Conservation (phyloP, 2,888 invertebrate species). For the Apotomis capreana region DNA sequence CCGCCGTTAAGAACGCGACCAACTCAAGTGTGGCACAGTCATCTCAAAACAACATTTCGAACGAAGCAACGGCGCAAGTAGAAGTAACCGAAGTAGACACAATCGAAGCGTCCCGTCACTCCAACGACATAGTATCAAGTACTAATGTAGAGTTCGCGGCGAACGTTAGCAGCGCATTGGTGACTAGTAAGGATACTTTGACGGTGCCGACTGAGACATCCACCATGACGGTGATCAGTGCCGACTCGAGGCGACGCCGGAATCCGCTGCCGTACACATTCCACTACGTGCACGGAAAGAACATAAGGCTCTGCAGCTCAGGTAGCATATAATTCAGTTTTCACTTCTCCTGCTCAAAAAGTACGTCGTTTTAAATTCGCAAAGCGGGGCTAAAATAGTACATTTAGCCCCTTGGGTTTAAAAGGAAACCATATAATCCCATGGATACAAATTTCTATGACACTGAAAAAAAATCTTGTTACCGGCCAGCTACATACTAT, state of each 20-base stretch:
- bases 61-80: slow-evolving; percentile 21
- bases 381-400: too few relatives aligned
- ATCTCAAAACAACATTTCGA: slow-evolving; percentile 45
- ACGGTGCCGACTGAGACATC: slow-evolving; percentile 38
- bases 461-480: too few relatives aligned
- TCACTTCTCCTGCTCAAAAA: too few relatives aligned
- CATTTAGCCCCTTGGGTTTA: too few relatives aligned
- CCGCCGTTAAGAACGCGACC: slow-evolving; percentile 22
- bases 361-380: too few relatives aligned
- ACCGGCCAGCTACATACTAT: too few relatives aligned
- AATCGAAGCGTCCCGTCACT: slow-evolving; percentile 19
- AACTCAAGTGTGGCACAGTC: slow-evolving; percentile 82
- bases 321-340: slow-evolving; percentile 50
- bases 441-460: too few relatives aligned
- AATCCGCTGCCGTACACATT: slow-evolving; percentile 85
- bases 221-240: slow-evolving; percentile 43
- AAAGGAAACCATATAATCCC: too few relatives aligned
- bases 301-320: slow-evolving; percentile 86
- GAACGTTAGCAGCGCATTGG: slow-evolving; percentile 2
- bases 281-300: slow-evolving; percentile 92
- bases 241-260: slow-evolving; percentile 57
- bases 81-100: slow-evolving; percentile 27
- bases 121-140: slow-evolving; percentile 13
- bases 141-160: slow-evolving; percentile 19
- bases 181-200: slow-evolving; percentile 24